Evolutionary conservation across 2,113 vertebrate species (phyloP).

Genomic region (Lagopus leucura): DNA sequence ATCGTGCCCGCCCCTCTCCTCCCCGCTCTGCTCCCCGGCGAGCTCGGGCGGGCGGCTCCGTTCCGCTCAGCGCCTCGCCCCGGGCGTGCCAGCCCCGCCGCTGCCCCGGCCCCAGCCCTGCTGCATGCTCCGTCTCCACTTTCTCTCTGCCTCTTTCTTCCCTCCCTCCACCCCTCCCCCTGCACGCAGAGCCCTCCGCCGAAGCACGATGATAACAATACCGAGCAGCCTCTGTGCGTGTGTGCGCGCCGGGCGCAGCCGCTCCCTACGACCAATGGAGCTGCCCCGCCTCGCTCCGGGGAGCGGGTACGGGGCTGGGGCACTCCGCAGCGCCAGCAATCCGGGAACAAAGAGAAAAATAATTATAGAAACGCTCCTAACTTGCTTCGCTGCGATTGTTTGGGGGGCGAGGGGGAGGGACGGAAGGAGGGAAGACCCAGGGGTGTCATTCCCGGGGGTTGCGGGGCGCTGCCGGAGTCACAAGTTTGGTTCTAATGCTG

Average conservation of each 20-base stretch:
- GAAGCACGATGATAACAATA: constrained; percentile 63
- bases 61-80: constrained; percentile 5
- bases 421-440: not conserved
- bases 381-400: not conserved
- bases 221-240: constrained; percentile 14
- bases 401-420: not conserved
- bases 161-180: constrained; percentile 55
- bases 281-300: too few species aligned
- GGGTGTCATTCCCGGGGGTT: not conserved
- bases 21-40: constrained; percentile 42
- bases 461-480: not conserved
- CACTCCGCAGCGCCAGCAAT: not conserved
- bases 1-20: constrained; percentile 10
- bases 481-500: constrained; percentile 1
- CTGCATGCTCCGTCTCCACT: constrained; percentile 47
- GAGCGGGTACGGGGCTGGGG: too few species aligned
- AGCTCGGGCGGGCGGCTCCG: constrained; percentile 41
- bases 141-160: constrained; percentile 44
- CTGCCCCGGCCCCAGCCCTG: constrained; percentile 34
- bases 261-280: too few species aligned
- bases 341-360: not conserved
- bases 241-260: not conserved
- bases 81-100: not conserved
- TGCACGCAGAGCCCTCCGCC: constrained; percentile 46
- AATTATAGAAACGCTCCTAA: not conserved